A percentile compares a stretch with the other conserved stretches of the same genome.
Evolutionary conservation across 2,113 vertebrate species (phyloP).

Genomic region (Phyllostomus discolor): DNA sequence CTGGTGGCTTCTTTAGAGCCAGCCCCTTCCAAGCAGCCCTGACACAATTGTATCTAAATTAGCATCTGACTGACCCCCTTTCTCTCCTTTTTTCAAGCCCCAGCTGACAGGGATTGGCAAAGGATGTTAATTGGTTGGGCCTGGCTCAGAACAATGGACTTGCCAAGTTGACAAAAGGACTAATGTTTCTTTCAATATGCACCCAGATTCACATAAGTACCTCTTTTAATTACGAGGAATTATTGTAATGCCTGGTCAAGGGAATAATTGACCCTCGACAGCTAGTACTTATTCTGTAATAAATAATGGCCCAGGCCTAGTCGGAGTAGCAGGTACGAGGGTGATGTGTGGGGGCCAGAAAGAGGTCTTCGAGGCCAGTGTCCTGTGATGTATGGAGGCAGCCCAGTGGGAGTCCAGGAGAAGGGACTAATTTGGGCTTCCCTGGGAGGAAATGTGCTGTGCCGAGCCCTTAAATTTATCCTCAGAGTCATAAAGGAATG

Average conservation of each 20-base stretch:
- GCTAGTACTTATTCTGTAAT: constrained; percentile 79
- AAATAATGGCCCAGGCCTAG: constrained; percentile 78
- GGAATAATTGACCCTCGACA: constrained; percentile 85
- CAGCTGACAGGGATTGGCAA: constrained; percentile 85
- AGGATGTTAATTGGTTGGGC: constrained; percentile 88
- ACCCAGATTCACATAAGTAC: constrained; percentile 84
- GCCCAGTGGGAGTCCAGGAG: constrained; percentile 75
- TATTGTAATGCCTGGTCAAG: constrained; percentile 85
- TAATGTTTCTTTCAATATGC: constrained; percentile 86
- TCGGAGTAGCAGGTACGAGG: constrained; percentile 76
- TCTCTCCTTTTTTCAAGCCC: constrained; percentile 73
- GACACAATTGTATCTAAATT: constrained; percentile 91
- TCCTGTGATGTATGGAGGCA: constrained; percentile 72
- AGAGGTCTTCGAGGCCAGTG: constrained; percentile 80
- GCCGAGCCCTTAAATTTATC: constrained; percentile 71
- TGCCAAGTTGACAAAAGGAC: constrained; percentile 84
- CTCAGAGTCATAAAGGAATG: constrained; percentile 64
- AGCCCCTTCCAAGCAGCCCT: constrained; percentile 76
- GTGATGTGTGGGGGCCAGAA: constrained; percentile 76
- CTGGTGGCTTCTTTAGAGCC: constrained; percentile 78
- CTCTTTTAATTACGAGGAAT: constrained; percentile 86
- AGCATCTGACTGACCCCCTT: constrained; percentile 86
- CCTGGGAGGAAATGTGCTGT: constrained; percentile 71
- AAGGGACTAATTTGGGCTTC: constrained; percentile 81
- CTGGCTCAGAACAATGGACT: constrained; percentile 78